phyloP scores from a whole-genome alignment of 2,797 vertebrate genomes.

The Malacoctenus gilli region DNA sequence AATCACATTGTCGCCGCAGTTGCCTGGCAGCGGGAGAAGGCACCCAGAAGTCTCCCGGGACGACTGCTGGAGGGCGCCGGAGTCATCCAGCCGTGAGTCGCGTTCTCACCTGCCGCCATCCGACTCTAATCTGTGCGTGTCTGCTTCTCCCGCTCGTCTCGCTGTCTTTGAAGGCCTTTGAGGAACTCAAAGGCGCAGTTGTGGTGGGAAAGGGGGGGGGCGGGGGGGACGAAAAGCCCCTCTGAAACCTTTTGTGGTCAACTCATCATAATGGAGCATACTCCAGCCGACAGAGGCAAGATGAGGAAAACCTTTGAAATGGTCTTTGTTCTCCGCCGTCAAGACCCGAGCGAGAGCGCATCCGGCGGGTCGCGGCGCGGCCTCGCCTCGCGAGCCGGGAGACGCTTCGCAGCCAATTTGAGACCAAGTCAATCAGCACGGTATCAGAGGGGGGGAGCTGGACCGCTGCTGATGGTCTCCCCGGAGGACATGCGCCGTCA shows the following conservation, averaged over 20 bases:
- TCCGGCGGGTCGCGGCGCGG: slow-evolving; percentile 34
- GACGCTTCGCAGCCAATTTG: slow-evolving; percentile 65
- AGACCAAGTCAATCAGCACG: slow-evolving; percentile 68
- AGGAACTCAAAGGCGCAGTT: slow-evolving; percentile 37
- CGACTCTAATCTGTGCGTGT: slow-evolving; percentile 1
- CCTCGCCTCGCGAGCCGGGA: slow-evolving; percentile 36
- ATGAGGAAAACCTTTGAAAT: slow-evolving; percentile 69
- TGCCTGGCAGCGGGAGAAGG: slow-evolving; percentile 66
- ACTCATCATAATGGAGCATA: slow-evolving; percentile 56
- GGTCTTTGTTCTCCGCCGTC: slow-evolving; percentile 68
- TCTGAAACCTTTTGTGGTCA: slow-evolving; percentile 50
- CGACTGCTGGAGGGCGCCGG: slow-evolving; percentile 37
- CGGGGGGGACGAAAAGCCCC: slow-evolving; percentile 45
- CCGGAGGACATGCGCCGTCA: slow-evolving; percentile 42
- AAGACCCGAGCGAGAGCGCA: slow-evolving; percentile 51
- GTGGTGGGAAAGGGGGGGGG: no score
- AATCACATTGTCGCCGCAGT: slow-evolving; percentile 54
- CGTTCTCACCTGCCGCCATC: slow-evolving; percentile 9
- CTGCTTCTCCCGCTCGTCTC: slow-evolving; percentile 26
- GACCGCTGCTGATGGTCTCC: slow-evolving; percentile 65
- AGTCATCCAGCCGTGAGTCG: slow-evolving; percentile 27
- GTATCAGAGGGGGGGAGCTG: slow-evolving; percentile 44
- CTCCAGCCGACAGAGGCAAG: slow-evolving; percentile 59
- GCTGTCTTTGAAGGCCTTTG: slow-evolving; percentile 46
- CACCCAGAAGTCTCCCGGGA: slow-evolving; percentile 40